Evolutionary conservation across 2,797 vertebrate genomes (phyloP), one percentile per base, ranked within the genome.

Genomic region (Cryptoblepharus egeriae): DNA sequence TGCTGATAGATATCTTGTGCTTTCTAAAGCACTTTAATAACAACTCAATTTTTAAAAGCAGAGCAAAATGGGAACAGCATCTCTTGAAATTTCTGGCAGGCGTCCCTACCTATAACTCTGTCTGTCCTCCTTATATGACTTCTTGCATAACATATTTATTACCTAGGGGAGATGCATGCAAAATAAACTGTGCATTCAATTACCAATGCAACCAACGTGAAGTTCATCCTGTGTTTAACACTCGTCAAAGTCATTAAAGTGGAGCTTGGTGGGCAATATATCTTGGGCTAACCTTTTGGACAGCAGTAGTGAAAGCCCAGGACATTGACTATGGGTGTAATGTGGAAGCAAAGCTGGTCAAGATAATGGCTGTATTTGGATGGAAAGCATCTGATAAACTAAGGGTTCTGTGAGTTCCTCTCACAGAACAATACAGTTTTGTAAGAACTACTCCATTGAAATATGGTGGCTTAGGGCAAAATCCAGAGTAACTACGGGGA

Each of bases 281-380:
- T n/a, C 35, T 82, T 75, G 68, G 30, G 26, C 15, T 37, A 75
- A 37, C 57, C 45, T 67, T 65, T 77, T 65, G 75, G 45, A n/a
- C 18, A 52, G 12, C 12, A 64, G 18, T 10, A 3, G 42, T 24
- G n/a, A 64, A 45, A 30, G 16, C 12, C 18, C 1, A 2, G 71
- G 61, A 61, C 1, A n/a, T 37, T 26, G 63, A 52, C 1, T 67
- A 37, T 77, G 32, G 16, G 77, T 1, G 3, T 80, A 18, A 81
- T 52, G 49, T 16, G 13, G 15, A 52, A 52, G 49, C 15, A 52
- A 52, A 15, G 49, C 49, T n/a, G n/a, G n/a, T n/a, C n/a, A n/a
- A n/a, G n/a, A n/a, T n/a, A n/a, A n/a, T n/a, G n/a, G n/a, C n/a
- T 42, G 39, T 9, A 42, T 9, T 9, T 42, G 39, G 39, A 9